Conservation (phyloP, 2,113 vertebrate species). For the Sturnus vulgaris region DNA sequence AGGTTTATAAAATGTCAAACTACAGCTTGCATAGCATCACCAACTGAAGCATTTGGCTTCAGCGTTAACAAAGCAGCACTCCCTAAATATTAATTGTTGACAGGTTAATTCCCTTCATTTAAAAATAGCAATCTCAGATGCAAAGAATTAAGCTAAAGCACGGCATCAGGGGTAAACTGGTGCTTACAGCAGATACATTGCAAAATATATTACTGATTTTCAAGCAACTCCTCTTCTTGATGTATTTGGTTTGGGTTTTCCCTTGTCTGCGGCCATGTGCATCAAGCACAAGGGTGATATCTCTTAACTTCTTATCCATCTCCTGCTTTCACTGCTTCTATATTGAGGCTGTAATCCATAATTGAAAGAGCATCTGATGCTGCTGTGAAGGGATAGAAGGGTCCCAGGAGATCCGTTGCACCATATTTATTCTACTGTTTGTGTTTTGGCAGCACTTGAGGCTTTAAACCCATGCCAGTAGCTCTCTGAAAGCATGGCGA, state of each 20-base stretch:
- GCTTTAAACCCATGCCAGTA: neutral
- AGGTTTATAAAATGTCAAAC: conserved; percentile 64
- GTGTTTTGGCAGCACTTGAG: neutral
- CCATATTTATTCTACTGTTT: neutral
- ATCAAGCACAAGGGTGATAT: neutral
- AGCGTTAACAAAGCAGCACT: neutral
- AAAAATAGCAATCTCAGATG: neutral
- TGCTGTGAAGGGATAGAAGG: neutral
- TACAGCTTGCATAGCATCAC: neutral
- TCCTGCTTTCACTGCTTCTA: neutral
- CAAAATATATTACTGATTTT: neutral
- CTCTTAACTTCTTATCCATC: neutral
- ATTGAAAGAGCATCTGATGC: neutral
- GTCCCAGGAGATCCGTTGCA: neutral
- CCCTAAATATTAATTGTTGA: neutral
- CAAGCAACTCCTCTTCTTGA: neutral
- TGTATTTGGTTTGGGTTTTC: neutral
- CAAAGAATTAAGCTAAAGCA: neutral
- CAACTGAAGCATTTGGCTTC: neutral
- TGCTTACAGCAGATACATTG: neutral
- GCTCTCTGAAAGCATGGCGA: rapidly evolving
- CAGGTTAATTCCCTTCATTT: neutral
- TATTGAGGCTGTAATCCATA: neutral
- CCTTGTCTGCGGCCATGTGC: neutral
- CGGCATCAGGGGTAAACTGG: neutral